Percentiles rank a stretch among this genome's conserved stretches.
Evolutionary conservation across 92 coral and sea anemone species (phyloP).

Genomic region (Isaurus tuberculatus): DNA sequence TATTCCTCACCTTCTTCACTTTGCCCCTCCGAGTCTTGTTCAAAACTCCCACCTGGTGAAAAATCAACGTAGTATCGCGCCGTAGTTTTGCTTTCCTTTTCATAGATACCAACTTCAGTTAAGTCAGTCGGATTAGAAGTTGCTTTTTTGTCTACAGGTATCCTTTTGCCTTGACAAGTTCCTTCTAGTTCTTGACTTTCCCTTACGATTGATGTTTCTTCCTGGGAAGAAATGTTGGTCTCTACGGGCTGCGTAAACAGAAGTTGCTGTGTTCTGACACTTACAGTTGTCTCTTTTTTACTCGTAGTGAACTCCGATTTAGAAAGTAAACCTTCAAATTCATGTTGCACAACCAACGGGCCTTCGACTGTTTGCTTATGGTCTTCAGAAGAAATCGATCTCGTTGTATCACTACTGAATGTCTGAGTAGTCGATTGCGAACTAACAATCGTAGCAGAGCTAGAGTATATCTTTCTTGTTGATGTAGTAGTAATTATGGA

Average conservation of each 20-base stretch:
- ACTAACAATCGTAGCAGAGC: conserved; percentile 8
- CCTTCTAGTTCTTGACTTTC: not conserved
- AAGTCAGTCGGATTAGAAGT: conserved; percentile 2
- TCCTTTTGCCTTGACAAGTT: not conserved
- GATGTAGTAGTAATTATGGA: not conserved
- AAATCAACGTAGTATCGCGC: conserved; percentile 84
- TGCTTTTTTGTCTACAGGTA: conserved; percentile 18
- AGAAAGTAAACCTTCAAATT: conserved; percentile 12
- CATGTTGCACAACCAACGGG: not conserved
- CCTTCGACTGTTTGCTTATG: not conserved
- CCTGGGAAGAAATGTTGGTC: not conserved
- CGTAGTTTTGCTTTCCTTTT: conserved; percentile 45
- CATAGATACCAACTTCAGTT: conserved; percentile 46
- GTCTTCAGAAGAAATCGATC: not conserved
- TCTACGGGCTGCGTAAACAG: not conserved
- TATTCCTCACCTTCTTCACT: conserved; percentile 68
- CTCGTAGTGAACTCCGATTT: conserved; percentile 3
- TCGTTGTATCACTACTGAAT: not conserved
- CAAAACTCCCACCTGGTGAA: conserved; percentile 81
- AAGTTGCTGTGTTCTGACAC: conserved; percentile 10
- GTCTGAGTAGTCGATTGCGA: conserved; percentile 17
- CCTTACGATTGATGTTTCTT: conserved; percentile 12
- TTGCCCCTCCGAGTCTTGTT: conserved; percentile 57
- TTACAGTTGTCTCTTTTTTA: conserved; percentile 22
- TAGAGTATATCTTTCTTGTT: not conserved